Evolutionary conservation across 2,888 invertebrate species (phyloP).

Genomic region (Plemyria rubiginata): DNA sequence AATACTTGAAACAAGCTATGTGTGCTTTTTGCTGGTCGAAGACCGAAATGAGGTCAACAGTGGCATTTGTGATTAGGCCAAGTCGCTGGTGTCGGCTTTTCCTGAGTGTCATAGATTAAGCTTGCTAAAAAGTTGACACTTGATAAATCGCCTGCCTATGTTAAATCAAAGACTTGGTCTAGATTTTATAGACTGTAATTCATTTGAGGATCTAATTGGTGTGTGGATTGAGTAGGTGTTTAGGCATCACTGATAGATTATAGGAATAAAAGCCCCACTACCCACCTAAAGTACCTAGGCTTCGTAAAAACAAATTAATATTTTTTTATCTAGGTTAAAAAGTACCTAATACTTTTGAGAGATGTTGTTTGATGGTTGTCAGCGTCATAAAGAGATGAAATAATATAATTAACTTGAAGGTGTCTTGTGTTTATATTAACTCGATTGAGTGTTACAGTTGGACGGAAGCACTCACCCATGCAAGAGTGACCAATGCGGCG

Average conservation of each 20-base stretch:
- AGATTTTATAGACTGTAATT: slow-evolving; percentile 6
- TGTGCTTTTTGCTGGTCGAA: slow-evolving; percentile 27
- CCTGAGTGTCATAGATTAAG: slow-evolving; percentile 34
- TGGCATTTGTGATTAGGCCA: slow-evolving; percentile 36
- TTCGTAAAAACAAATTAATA: too few species aligned
- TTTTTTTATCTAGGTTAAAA: not conserved
- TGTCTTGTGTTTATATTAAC: not conserved
- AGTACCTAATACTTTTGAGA: not conserved
- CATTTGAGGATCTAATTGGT: not conserved
- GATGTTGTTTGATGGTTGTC: too few species aligned
- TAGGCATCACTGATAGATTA: not conserved
- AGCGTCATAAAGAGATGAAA: not conserved
- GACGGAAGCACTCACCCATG: slow-evolving; percentile 92
- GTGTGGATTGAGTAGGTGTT: not conserved
- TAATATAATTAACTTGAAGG: not conserved
- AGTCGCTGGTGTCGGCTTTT: slow-evolving; percentile 33
- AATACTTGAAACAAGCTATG: slow-evolving; percentile 32
- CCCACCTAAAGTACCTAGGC: not conserved
- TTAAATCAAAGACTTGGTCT: slow-evolving; percentile 13
- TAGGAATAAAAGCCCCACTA: not conserved
- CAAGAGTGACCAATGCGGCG: slow-evolving; percentile 87
- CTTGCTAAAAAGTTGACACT: slow-evolving; percentile 31
- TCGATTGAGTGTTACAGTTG: slow-evolving; percentile 78
- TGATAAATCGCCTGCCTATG: slow-evolving; percentile 23
- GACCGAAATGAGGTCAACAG: slow-evolving; percentile 33